Evolutionary conservation across 2,888 invertebrate species (phyloP), one percentile per base, ranked within the genome.

Genomic region (Orthonychiurus folsomi): DNA sequence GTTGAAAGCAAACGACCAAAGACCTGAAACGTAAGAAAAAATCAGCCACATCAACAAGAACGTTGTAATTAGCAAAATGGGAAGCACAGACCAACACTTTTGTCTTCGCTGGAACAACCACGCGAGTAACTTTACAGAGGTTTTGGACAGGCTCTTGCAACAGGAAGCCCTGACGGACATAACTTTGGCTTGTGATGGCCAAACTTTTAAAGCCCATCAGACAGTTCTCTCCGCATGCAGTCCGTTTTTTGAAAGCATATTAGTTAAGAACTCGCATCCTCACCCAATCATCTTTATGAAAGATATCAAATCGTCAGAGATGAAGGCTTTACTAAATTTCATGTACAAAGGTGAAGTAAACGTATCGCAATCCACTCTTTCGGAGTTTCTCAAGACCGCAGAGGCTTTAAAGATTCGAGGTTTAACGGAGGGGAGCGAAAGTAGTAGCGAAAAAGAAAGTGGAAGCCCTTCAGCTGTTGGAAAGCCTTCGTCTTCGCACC

Each of bases 81-180:
- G 71, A 48, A 64, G 71, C 50, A 61, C 80, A 79, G 81, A 81
- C 76, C 81, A 81, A 77, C 90, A 91, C 83, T 92, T 90, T 82
- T 90, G 90, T 82, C 85, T 92, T 79, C 87, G 90, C 83, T 92
- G 91, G 91, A 90, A 91, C 84, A 92, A 91, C 83, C 91, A 91
- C 82, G 89, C 88, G 77, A 87, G 83, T 81, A 91, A 91, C 81
- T 83, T 92, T 80, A 90, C 90, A 77, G 90, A 90, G 81, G 90
- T 91, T 77, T 84, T 91, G 75, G 88, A 87, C 77, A 89, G 89
- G 78, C 83, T 91, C 77, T 82, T 91, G 76, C 87, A 89, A 79
- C 84, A 90, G 78, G 91, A 91, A 81, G 88, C 88, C 74, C 84
- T 93, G 74, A 92, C 92, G 78, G 93, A 93, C 82, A 92, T 93